Base-by-base conservation (phyloP, 1,140 invertebrate species). In the Hyles euphorbiae region DNA sequence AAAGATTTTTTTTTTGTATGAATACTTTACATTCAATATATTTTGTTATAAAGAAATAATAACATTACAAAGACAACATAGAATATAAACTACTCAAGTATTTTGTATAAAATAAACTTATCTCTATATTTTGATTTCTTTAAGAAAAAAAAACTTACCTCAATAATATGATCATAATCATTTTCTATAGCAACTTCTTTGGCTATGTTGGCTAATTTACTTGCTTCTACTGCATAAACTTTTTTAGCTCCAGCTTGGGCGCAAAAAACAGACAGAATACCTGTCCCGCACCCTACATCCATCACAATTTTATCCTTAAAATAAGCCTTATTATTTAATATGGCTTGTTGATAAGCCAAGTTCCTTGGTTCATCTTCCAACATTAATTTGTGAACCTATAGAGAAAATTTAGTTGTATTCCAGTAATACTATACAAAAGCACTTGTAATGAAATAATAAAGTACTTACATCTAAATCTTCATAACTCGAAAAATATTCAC, bases 271-370 rank as follows among this genome's bases (percentile, higher is more conserved):
- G 97, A 98, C 7, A 99, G 90, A 74, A 99, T 99, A 34, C 94
- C 98, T 36, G 98, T 99, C 2, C 98, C 98, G 86, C 97, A 98
- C 10, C 98, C 98, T 55, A 99, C 94, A 91, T 99, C 98, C 71
- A 99, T 90, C 11, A 98, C 95, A 45, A 93, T 88, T 90, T 97
- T 98, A 52, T 93, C 93, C 77, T 90, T 88, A 62, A 95, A 92
- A 57, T 90, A 80, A 2, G 79, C 67, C 64, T 82, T 87, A 68
- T 98, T 98, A 46, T 93, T 90, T 40, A 94, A 88, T 74, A 98
- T 96, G 0, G 97, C 96, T 74, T 95, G 92, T 67, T 93, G 91
- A 79, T 98, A 98, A 22, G 95, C 93, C 60, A 92, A 72, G 52
- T 96, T 98, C 66, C 97, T 91, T 3, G 95, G 91, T 64, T 92